Conservation (phyloP, 2,888 invertebrate genomes). For the Eumacrocentrus americanus region DNA sequence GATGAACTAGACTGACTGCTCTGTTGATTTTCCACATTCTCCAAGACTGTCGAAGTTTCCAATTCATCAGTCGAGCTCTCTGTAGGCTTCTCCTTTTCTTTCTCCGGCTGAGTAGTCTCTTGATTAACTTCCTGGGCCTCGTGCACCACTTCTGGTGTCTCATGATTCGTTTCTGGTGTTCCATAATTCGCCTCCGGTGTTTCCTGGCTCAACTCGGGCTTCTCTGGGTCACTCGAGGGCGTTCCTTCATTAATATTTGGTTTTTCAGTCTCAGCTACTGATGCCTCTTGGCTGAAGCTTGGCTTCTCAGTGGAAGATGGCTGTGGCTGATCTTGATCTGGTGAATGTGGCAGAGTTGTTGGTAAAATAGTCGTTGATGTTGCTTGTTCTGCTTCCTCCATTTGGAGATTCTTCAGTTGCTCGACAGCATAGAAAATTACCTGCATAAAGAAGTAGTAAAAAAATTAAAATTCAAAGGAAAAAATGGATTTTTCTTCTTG, state of each 20-base stretch:
- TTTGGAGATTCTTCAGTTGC: constrained; percentile 46
- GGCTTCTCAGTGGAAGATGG: constrained; percentile 18
- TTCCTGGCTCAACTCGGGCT: constrained; percentile 26
- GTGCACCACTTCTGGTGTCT: constrained; percentile 45
- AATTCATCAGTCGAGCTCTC: constrained; percentile 5
- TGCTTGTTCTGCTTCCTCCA: constrained; percentile 39
- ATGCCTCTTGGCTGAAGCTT: constrained; percentile 12
- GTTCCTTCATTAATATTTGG: constrained; percentile 3
- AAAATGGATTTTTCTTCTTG: background rate
- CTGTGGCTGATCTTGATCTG: constrained; percentile 42
- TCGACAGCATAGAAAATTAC: constrained; percentile 56
- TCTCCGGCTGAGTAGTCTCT: constrained; percentile 26
- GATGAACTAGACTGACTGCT: constrained; percentile 1
- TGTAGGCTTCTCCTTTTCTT: background rate
- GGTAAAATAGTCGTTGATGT: constrained; percentile 30
- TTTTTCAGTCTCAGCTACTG: constrained; percentile 2
- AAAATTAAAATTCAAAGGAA: background rate
- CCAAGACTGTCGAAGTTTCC: constrained; percentile 40
- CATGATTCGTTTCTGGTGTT: constrained; percentile 47
- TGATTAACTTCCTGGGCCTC: constrained; percentile 43
- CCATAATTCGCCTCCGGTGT: constrained; percentile 40
- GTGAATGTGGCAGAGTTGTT: constrained; percentile 43
- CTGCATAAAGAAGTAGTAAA: no score
- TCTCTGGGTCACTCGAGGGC: constrained; percentile 26
- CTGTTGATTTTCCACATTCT: constrained; percentile 37